A percentile compares a stretch with the other conserved stretches of the same genome.
These are phyloP conservation scores for Cynocephalus volans DNA, from an alignment of 2,113 vertebrate genomes.

Conservation along the genomic window DNA sequence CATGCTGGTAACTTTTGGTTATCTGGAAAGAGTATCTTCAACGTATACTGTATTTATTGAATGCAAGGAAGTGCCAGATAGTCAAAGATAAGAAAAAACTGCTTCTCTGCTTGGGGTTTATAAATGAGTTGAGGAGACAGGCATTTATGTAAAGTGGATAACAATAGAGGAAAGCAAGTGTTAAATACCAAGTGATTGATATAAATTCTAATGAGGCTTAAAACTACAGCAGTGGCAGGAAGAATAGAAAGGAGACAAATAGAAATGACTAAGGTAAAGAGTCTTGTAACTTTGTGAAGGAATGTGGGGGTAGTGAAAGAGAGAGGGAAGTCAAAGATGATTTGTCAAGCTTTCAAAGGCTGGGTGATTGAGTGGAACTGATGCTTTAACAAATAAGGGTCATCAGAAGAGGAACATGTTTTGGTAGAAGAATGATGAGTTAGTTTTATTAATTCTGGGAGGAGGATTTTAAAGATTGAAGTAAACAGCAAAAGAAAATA, in stretches of 20 bases:
- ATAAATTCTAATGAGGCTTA: neutral
- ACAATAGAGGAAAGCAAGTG: neutral
- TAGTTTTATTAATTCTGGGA: constrained; percentile 1
- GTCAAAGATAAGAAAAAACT: constrained; percentile 4
- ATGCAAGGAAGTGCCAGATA: neutral
- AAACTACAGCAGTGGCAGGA: neutral
- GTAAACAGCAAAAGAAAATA: constrained; percentile 42
- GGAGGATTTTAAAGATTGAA: neutral
- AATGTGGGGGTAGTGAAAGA: neutral
- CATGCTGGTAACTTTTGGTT: neutral
- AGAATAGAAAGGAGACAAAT: neutral
- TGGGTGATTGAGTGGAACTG: neutral
- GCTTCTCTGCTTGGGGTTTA: neutral
- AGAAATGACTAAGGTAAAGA: constrained; percentile 32
- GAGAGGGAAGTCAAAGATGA: neutral
- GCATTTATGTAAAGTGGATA: constrained; percentile 26
- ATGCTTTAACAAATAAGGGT: neutral
- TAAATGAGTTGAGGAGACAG: constrained; percentile 42
- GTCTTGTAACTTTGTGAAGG: neutral
- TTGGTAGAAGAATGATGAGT: neutral
- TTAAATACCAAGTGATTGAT: constrained; percentile 23
- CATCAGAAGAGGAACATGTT: neutral
- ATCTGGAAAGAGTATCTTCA: neutral
- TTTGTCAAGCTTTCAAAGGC: neutral
- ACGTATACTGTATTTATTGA: neutral